These are phyloP conservation scores for Harpalus rubripes DNA, from an alignment of 2,888 invertebrate genomes.

Conservation along the genomic window DNA sequence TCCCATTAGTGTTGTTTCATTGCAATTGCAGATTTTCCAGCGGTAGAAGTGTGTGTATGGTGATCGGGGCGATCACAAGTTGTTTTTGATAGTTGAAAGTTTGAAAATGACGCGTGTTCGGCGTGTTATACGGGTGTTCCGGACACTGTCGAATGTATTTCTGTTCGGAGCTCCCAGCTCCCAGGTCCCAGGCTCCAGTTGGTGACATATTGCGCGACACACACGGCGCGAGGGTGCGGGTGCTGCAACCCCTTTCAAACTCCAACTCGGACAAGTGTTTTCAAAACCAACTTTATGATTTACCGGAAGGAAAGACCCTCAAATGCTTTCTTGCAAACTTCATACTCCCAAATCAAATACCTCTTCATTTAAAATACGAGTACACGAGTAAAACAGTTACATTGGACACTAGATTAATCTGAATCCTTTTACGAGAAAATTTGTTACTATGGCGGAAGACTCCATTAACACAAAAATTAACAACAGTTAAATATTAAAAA, in stretches of 20 bases:
- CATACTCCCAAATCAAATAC: not conserved
- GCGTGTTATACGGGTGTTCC: slow-evolving; percentile 4
- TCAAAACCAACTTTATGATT: slow-evolving; percentile 6
- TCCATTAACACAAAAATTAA: no score
- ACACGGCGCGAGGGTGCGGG: not conserved
- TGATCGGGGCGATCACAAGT: not conserved
- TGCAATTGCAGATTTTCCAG: no score
- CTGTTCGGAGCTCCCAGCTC: not conserved
- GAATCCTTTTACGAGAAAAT: no score
- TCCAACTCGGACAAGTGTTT: slow-evolving; percentile 1
- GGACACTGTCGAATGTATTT: slow-evolving; percentile 4
- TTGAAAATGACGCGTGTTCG: not conserved
- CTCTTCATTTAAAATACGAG: not conserved
- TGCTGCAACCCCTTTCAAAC: not conserved
- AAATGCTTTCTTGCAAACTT: not conserved
- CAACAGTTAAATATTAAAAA: no score
- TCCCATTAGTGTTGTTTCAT: no score
- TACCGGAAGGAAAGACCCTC: not conserved
- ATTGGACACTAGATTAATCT: no score
- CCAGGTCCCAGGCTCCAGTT: not conserved
- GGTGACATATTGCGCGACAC: slow-evolving; percentile 4
- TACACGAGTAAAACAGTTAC: no score
- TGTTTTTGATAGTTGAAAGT: slow-evolving; percentile 2
- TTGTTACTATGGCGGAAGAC: no score
- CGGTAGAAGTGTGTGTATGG: not conserved